Evolutionary conservation across 30 jellyfish, hydroid and myxozoan species (phyloP).

Genomic region (Pseudorhiza aurosa): DNA sequence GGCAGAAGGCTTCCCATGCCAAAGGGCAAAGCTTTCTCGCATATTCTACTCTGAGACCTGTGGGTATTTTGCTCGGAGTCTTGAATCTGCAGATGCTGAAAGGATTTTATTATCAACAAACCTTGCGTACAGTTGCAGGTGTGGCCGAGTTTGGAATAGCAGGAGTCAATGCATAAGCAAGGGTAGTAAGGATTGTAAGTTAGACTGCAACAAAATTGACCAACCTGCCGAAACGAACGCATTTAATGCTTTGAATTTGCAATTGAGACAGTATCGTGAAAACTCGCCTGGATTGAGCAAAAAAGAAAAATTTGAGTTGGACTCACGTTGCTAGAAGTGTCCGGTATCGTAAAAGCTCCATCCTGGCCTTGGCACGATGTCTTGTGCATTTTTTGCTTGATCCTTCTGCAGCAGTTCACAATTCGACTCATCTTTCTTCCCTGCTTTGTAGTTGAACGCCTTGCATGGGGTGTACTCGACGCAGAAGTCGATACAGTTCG

Average conservation of each 20-base stretch:
- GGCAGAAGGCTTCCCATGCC: too few relatives aligned
- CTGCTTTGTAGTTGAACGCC: conserved; percentile 38
- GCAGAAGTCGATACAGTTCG: conserved; percentile 38
- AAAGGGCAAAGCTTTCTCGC: too few relatives aligned
- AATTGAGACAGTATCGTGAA: too few relatives aligned
- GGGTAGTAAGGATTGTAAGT: conserved; percentile 37
- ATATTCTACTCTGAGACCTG: too few relatives aligned
- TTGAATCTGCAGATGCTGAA: too few relatives aligned
- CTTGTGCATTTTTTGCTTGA: conserved; percentile 24
- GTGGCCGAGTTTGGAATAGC: background rate
- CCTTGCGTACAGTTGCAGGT: conserved; percentile 25
- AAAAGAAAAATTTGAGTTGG: too few relatives aligned
- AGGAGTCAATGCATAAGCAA: conserved; percentile 24
- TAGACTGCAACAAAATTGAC: conserved; percentile 13
- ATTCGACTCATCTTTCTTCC: background rate
- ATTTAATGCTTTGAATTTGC: background rate
- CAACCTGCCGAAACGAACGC: conserved; percentile 5
- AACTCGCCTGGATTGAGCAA: too few relatives aligned
- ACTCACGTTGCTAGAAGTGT: too few relatives aligned
- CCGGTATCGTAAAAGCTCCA: conserved; percentile 66
- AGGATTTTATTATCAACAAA: too few relatives aligned
- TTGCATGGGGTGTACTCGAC: conserved; percentile 18
- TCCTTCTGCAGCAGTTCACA: conserved; percentile 46
- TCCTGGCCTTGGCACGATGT: conserved; percentile 28
- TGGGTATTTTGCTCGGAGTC: too few relatives aligned